phyloP scores from a whole-genome alignment of 2,113 vertebrate species.

The Bubalus kerabau region DNA sequence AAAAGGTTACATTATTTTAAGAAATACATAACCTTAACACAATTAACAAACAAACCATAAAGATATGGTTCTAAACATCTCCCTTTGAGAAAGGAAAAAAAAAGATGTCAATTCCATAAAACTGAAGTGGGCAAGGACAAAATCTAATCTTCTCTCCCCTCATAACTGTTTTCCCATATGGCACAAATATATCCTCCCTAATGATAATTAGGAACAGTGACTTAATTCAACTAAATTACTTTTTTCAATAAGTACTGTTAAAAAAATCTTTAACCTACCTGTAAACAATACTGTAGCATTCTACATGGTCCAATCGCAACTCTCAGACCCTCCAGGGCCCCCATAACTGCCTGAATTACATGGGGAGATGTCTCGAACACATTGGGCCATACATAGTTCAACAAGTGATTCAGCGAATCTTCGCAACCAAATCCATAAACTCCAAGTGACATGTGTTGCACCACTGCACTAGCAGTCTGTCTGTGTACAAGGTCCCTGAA shows the following conservation, averaged over 20 bases:
- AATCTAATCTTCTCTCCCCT: not conserved
- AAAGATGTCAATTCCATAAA: not conserved
- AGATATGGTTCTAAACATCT: not conserved
- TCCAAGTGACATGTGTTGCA: constrained; percentile 98
- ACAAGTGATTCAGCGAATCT: constrained; percentile 95
- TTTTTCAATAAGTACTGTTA: not conserved
- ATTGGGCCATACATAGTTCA: constrained; percentile 99
- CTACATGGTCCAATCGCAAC: constrained; percentile 97
- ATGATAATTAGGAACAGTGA: not conserved
- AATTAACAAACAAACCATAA: not conserved
- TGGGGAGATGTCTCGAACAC: constrained; percentile 98
- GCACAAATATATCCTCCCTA: not conserved
- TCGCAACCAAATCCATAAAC: constrained; percentile 99
- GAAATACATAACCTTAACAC: not conserved
- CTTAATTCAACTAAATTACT: not conserved
- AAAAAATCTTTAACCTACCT: constrained; percentile 80
- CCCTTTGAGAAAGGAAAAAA: not conserved
- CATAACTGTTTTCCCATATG: not conserved
- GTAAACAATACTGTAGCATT: constrained; percentile 98
- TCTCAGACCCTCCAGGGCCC: constrained; percentile 94
- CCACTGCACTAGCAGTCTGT: constrained; percentile 96
- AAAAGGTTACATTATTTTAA: not conserved
- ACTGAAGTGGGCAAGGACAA: not conserved
- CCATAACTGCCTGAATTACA: constrained; percentile 99
- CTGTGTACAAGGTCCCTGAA: constrained; percentile 96